A percentile compares a stretch with the other conserved stretches of the same genome.
These are phyloP conservation scores for Phoeniculus purpureus DNA, from an alignment of 2,797 vertebrate genomes.

Conservation along the genomic window DNA sequence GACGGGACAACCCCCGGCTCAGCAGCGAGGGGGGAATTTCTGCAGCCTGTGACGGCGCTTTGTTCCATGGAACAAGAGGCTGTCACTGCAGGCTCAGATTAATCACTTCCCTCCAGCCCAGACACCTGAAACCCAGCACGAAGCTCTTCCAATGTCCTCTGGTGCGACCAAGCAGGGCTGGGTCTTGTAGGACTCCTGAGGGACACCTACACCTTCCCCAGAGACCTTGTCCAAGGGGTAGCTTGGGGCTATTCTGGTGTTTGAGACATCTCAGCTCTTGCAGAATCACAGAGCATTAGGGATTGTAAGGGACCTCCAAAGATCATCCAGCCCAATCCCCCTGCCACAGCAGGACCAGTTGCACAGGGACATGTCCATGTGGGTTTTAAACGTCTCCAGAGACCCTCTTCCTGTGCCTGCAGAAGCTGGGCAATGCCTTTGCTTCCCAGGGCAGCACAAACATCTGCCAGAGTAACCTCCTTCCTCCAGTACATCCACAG, in stretches of 20 bases:
- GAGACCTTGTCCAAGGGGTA: rapidly evolving
- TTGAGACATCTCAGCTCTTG: not conserved
- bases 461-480: not conserved
- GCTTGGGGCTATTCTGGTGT: not conserved
- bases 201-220: not conserved
- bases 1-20: not conserved
- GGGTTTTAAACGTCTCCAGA: too few relatives aligned
- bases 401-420: too few relatives aligned
- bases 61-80: slow-evolving; percentile 65
- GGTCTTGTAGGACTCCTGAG: not conserved
- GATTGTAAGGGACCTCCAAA: too few relatives aligned
- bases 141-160: not conserved
- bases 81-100: slow-evolving; percentile 44
- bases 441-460: not conserved
- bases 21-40: not conserved
- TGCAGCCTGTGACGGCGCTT: not conserved
- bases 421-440: not conserved
- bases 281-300: too few relatives aligned
- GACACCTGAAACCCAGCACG: slow-evolving; percentile 32
- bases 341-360: too few relatives aligned
- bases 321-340: too few relatives aligned
- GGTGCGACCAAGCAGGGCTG: not conserved
- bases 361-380: too few relatives aligned
- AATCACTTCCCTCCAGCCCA: slow-evolving; percentile 59
- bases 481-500: not conserved